Evolutionary conservation across 1,140 invertebrate species (phyloP), one percentile per base, ranked within the genome.

Genomic region (Grapholita molesta): DNA sequence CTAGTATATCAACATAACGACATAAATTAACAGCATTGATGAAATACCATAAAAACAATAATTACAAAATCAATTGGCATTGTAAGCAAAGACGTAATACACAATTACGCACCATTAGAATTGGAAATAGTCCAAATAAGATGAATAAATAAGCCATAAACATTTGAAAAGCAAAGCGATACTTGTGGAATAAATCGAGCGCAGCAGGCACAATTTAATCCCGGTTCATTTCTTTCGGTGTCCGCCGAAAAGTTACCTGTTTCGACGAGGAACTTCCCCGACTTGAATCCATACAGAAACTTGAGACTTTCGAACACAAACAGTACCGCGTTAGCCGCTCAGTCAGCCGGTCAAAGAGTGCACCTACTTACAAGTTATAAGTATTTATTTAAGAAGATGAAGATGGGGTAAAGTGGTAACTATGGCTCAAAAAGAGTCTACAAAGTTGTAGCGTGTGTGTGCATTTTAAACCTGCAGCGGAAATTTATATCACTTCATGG

Each of bases 271-370:
- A 74, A 74, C 66, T 77, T 77, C 32, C 28, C 25, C 64, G 70
- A 74, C 66, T 77, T 70, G 53, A 70, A 74, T 72, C 70, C 75
- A 72, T 68, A 72, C 61, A 72, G 69, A 73, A 72, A 77, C 69
- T 77, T 64, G 71, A 61, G 71, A 70, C 68, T 77, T 30, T 28
- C 21, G 57, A 57, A 28, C 53, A 57, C n/a, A 57, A 57, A 57
- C 24, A 57, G 21, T 23, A 57, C 42, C 53, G 53, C 53, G 42
- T 57, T 57, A 57, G 53, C 15, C 24, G 23, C 53, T 57, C 53
- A 53, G 48, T 53, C 48, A 57, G 53, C 4, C 53, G 24, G 53
- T 57, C 21, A 48, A 48, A 48, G 42, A 6, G 38, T 21, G 42
- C 42, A 21, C 42, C 18, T 48, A 15, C 0, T 3, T 42, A 42